Base-by-base conservation (phyloP, 2,888 invertebrate species). In the Andrena chrysosceles region DNA sequence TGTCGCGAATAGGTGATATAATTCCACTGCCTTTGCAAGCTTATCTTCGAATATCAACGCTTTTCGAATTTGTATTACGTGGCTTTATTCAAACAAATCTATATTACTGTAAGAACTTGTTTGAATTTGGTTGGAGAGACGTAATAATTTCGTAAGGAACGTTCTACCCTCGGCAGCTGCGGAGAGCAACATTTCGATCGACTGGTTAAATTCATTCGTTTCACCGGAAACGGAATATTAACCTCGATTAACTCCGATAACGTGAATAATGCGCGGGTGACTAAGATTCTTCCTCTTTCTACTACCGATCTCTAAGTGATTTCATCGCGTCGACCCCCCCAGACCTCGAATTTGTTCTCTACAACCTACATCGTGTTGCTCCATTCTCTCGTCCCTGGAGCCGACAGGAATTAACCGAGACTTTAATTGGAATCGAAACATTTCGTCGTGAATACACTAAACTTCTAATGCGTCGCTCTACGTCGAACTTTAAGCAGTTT, bases 171-270 rank as follows among this genome's bases (percentile, higher is more conserved):
- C 16, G 16, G 42, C 42, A 42, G 16, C 42, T 16, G 1, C 4
- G 5, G 13, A 42, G 16, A 16, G 42, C 35, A 52, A 20, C 64
- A 42, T 7, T 56, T 52, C 49, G 49, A 73, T 75, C 48, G 62
- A 5, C 49, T 35, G 31, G 52, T 63, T 56, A 49, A 20, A 23
- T 13, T 3, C 31, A 20, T 31, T 56, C 49, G 62, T 64, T 56
- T 48, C 66, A 83, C 89, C 91, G 91, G 91, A 91, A 91, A 89
- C 89, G 89, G 81, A 86, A 88, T 85, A 85, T 91, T 91, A 89
- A 91, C 91, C 91, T 85, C 88, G 78, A 70, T 89, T 87, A 83
- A 89, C 89, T 86, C 74, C 74, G 81, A 81, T 88, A 81, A 82
- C 63, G 81, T 81, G 82, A 85, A 79, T 85, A 80, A 83, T 77